A percentile compares a stretch with the other conserved stretches of the same genome.
Evolutionary conservation across 92 coral and sea anemone genomes (phyloP).

Genomic region (Zoanthus gigantus): DNA sequence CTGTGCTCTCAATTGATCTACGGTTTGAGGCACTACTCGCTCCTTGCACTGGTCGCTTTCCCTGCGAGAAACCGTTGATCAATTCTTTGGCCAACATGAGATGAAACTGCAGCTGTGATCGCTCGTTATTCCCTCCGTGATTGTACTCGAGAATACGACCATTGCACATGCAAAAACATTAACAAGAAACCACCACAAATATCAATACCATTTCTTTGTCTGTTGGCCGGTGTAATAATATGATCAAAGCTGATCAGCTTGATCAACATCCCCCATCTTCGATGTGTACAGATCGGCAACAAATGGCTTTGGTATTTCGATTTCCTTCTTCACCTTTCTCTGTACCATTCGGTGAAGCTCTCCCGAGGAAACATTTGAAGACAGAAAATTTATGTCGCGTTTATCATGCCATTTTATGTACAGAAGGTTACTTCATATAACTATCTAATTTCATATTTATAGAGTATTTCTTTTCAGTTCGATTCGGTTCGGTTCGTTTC

Average conservation of each 20-base stretch:
- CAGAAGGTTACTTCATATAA: background rate
- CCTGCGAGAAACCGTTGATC: background rate
- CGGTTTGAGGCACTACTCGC: background rate
- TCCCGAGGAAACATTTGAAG: constrained; percentile 28
- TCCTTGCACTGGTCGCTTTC: background rate
- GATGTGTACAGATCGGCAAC: background rate
- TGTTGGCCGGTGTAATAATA: background rate
- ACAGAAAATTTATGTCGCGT: background rate
- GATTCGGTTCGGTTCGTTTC: background rate
- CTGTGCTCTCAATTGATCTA: background rate
- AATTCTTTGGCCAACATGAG: background rate
- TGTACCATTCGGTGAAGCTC: background rate
- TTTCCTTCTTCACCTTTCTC: constrained; percentile 38
- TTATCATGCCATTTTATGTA: background rate
- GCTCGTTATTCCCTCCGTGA: background rate
- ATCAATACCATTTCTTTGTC: background rate
- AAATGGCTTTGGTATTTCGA: too few relatives aligned
- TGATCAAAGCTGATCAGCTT: too few relatives aligned
- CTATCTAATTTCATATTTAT: background rate
- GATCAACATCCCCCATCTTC: background rate
- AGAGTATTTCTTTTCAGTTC: background rate
- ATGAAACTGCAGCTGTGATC: too few relatives aligned
- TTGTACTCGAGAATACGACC: background rate
- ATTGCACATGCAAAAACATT: background rate
- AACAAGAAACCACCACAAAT: too few relatives aligned